Conservation (phyloP, 2,113 vertebrate genomes). For the Crotophaga sulcirostris region DNA sequence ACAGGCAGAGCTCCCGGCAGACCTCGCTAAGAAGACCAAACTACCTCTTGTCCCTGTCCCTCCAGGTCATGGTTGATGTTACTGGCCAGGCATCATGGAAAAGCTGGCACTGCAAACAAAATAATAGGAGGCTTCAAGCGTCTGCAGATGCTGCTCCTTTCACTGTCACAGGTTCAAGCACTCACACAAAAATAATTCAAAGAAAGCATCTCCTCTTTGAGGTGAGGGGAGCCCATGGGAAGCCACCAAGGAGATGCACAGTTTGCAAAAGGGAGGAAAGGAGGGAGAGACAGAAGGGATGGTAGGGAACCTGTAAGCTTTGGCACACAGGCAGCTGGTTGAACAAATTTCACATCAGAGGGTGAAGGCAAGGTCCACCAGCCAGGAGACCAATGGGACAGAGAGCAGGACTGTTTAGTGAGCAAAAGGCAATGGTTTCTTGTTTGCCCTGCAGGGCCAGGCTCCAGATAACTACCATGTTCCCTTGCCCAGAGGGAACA, state of each 20-base stretch:
- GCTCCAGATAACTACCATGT: neutral
- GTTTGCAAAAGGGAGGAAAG: neutral
- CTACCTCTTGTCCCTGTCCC: constrained; percentile 53
- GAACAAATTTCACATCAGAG: neutral
- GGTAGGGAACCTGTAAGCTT: fast-evolving
- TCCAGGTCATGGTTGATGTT: constrained; percentile 47
- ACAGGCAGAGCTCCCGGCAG: neutral
- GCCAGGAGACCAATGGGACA: neutral
- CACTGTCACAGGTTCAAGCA: neutral
- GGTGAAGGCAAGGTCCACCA: neutral
- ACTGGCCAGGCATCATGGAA: constrained; percentile 31
- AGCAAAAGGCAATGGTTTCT: neutral
- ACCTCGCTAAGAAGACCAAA: constrained; percentile 34
- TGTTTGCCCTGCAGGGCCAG: neutral
- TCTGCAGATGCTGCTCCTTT: neutral
- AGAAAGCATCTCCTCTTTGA: neutral
- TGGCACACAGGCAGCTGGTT: neutral
- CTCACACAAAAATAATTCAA: neutral
- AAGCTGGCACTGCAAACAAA: constrained; percentile 55
- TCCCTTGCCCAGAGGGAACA: neutral
- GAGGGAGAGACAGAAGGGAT: neutral
- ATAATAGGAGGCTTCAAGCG: constrained; percentile 29
- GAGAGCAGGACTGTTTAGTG: neutral
- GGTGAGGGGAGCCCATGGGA: neutral
- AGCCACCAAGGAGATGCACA: neutral